phyloP scores from a whole-genome alignment of 92 coral and sea anemone genomes.

The Desmophyllum pertusum region DNA sequence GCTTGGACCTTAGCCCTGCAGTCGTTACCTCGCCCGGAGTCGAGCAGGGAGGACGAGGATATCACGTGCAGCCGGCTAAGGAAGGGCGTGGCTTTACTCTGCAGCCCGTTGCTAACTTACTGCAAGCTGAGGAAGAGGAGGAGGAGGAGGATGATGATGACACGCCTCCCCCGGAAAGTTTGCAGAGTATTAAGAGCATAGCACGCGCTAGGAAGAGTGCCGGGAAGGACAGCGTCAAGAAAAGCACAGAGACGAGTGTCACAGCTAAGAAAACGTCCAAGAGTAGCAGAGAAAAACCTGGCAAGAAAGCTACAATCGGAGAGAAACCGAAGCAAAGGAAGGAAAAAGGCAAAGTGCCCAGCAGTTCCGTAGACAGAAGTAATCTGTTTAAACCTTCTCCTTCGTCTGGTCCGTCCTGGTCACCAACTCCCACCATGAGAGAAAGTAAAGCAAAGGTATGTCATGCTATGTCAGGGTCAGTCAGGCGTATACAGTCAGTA shows the following conservation, averaged over 20 bases:
- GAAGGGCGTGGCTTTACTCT: slow-evolving; percentile 57
- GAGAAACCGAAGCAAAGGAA: slow-evolving; percentile 46
- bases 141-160: slow-evolving; percentile 75
- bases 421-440: slow-evolving; percentile 78
- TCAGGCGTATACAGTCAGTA: no score
- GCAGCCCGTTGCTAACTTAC: slow-evolving; percentile 67
- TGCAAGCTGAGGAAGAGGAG: slow-evolving; percentile 58
- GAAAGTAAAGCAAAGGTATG: slow-evolving; percentile 75
- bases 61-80: slow-evolving; percentile 23
- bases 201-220: slow-evolving; percentile 77
- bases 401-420: slow-evolving; percentile 89
- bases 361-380: slow-evolving; percentile 32
- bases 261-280: slow-evolving; percentile 42
- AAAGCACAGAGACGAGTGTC: slow-evolving; percentile 40
- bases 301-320: slow-evolving; percentile 1
- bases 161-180: slow-evolving; percentile 95
- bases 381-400: slow-evolving; percentile 68
- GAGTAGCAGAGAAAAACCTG: slow-evolving; percentile 11
- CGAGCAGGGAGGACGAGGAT: slow-evolving; percentile 50
- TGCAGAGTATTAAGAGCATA: slow-evolving; percentile 86
- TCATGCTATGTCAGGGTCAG: neutral
- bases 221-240: slow-evolving; percentile 44
- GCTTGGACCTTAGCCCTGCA: neutral
- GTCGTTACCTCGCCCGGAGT: neutral
- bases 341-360: slow-evolving; percentile 38